These are phyloP conservation scores for Poicephalus gulielmi DNA, from an alignment of 2,113 vertebrate species.

Conservation along the genomic window DNA sequence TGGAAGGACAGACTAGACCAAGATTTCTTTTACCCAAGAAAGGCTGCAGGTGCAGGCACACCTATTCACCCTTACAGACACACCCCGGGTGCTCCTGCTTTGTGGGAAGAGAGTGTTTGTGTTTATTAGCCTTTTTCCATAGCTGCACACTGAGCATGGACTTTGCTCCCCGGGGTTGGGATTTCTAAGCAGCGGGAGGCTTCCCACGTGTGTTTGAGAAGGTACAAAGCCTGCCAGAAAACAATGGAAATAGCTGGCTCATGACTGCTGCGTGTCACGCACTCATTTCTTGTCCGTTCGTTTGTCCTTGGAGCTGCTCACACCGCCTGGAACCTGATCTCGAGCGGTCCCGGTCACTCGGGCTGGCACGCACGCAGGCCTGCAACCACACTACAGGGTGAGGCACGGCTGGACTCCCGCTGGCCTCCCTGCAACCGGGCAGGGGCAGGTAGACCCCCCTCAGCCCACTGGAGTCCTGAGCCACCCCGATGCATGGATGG, in stretches of 20 bases:
- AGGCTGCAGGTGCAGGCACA: not conserved
- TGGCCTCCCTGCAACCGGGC: not conserved
- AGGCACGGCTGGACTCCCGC: not conserved
- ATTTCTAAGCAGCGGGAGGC: constrained; percentile 36
- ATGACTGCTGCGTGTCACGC: constrained; percentile 50
- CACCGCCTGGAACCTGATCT: not conserved
- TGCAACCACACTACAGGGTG: rapidly evolving
- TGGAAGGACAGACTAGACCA: not conserved
- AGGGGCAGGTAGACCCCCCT: not conserved
- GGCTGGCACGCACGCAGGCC: not conserved
- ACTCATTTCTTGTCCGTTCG: not conserved
- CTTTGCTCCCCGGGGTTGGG: constrained; percentile 31
- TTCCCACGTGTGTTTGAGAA: constrained; percentile 44
- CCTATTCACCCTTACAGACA: not conserved
- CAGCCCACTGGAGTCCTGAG: not conserved
- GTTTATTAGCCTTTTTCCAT: not conserved
- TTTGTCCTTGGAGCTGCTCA: constrained; percentile 21
- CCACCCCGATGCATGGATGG: rapidly evolving
- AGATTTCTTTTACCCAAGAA: not conserved
- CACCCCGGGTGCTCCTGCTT: not conserved
- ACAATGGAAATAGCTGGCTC: constrained; percentile 59
- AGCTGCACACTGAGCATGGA: constrained; percentile 4
- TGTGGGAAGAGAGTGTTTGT: not conserved
- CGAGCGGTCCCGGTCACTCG: rapidly evolving
- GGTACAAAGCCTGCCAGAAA: constrained; percentile 61